Evolutionary conservation across 2,113 vertebrate genomes (phyloP).

Genomic region (Melanerpes aurifrons): DNA sequence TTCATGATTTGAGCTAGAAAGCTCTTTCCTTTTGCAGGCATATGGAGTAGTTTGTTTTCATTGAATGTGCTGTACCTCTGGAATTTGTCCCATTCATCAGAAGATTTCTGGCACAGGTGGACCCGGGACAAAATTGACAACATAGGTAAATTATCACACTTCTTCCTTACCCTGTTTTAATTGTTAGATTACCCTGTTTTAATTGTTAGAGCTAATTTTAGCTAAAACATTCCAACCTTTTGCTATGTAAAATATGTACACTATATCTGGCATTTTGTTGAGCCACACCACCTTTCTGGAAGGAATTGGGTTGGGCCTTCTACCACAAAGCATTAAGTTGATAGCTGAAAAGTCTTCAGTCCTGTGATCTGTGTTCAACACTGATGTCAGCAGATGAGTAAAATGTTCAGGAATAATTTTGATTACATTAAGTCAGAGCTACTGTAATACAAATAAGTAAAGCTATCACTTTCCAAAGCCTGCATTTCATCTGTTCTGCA

Average conservation of each 20-base stretch:
- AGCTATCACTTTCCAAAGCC: not conserved
- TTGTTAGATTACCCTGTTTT: not conserved
- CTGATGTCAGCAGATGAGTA: not conserved
- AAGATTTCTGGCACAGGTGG: conserved; percentile 82
- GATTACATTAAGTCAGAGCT: not conserved
- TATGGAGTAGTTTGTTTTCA: conserved; percentile 84
- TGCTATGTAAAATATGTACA: not conserved
- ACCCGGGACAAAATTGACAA: conserved; percentile 69
- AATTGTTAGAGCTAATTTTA: not conserved
- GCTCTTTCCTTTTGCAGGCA: conserved; percentile 61
- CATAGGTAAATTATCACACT: conserved; percentile 67
- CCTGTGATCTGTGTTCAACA: not conserved
- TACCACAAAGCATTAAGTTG: not conserved
- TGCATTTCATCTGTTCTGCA: not conserved
- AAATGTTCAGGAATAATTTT: not conserved
- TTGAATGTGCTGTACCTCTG: conserved; percentile 80
- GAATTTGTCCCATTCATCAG: conserved; percentile 75
- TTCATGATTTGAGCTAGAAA: not conserved
- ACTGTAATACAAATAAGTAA: not conserved
- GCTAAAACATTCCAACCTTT: not conserved
- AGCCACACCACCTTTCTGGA: not conserved
- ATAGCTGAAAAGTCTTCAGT: not conserved
- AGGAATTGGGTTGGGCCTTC: not conserved
- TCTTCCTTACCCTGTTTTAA: not conserved
- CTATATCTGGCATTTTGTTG: not conserved